A percentile compares a stretch with the other conserved stretches of the same genome.
These are phyloP conservation scores for Cyanoliseus patagonus DNA, from an alignment of 2,113 vertebrate genomes.

Conservation along the genomic window DNA sequence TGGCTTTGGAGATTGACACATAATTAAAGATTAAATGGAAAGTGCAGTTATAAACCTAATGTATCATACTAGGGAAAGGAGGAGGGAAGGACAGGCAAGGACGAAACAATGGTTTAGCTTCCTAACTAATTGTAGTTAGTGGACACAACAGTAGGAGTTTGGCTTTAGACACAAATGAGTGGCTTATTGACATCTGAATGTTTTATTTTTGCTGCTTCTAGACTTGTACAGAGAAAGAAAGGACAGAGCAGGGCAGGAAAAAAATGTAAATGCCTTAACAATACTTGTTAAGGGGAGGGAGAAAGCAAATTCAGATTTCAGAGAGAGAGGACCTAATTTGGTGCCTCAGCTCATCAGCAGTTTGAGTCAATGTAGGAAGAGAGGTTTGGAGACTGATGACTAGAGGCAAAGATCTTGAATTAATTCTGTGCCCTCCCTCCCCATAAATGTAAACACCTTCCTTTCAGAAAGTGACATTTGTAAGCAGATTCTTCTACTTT, in stretches of 20 bases:
- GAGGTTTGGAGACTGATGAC: not conserved
- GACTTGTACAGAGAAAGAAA: not conserved
- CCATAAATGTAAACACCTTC: not conserved
- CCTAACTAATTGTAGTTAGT: not conserved
- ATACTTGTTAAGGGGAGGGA: not conserved
- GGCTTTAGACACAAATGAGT: not conserved
- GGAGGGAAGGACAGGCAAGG: not conserved
- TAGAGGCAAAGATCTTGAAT: not conserved
- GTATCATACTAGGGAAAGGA: not conserved
- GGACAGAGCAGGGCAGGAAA: not conserved
- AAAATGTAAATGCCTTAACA: not conserved
- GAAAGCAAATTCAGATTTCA: not conserved
- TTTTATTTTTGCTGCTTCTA: not conserved
- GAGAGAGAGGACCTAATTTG: not conserved
- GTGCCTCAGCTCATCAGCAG: not conserved
- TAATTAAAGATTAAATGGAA: not conserved
- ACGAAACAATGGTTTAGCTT: not conserved
- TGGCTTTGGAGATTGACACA: not conserved
- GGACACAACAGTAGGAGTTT: not conserved
- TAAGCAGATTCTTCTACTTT: not conserved
- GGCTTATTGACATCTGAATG: not conserved
- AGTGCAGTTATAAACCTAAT: not conserved
- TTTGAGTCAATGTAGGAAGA: not conserved
- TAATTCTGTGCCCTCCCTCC: not conserved
- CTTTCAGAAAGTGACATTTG: not conserved